Conservation (phyloP, 1,140 invertebrate genomes). For the Eueides isabella region DNA sequence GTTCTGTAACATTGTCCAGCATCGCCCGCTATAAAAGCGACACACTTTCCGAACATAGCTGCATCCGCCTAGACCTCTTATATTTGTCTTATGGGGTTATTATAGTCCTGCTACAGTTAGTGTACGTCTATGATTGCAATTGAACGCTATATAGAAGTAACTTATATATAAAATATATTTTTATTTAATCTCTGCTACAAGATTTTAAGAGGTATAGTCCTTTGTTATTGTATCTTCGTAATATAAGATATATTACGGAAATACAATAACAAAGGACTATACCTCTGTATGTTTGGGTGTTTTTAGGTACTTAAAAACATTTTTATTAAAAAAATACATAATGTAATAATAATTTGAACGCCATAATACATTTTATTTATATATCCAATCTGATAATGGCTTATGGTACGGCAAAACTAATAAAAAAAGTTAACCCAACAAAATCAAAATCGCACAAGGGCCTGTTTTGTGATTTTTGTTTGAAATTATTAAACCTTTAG, state of each 20-base stretch:
- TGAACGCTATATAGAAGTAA: not conserved
- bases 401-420: too few species aligned
- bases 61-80: slow-evolving; percentile 64
- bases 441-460: too few species aligned
- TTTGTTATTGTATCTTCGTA: too few species aligned
- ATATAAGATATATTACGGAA: too few species aligned
- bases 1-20: slow-evolving; percentile 21
- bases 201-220: not conserved
- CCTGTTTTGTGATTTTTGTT: too few species aligned
- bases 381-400: not conserved
- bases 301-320: too few species aligned
- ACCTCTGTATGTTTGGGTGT: too few species aligned
- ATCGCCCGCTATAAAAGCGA: slow-evolving; percentile 39
- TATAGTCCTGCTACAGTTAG: slow-evolving; percentile 44
- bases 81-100: slow-evolving; percentile 55
- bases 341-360: not conserved
- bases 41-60: slow-evolving; percentile 71
- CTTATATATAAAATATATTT: not conserved
- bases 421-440: too few species aligned
- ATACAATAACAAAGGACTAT: too few species aligned
- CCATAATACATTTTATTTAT: not conserved
- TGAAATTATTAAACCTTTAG: too few species aligned
- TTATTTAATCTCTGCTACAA: not conserved
- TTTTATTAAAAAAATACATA: not conserved
- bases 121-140: slow-evolving; percentile 17